Conservation (phyloP, 2,113 vertebrate species). For the Corythoichthys intestinalis region DNA sequence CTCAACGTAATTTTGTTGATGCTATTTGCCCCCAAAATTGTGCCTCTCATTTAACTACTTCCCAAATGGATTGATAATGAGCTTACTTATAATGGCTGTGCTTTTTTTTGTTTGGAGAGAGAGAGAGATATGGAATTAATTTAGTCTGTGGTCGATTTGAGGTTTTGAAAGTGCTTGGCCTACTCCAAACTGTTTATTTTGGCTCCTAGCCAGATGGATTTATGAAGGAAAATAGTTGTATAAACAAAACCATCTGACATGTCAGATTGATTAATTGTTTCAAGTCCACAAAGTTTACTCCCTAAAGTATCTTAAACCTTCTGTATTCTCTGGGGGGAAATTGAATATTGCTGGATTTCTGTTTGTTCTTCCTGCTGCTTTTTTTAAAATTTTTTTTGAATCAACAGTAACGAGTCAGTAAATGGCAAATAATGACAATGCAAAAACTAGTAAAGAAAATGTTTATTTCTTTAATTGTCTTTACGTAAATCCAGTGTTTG, state of each 20-base stretch:
- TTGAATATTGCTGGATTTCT: background rate
- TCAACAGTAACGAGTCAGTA: background rate
- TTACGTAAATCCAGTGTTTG: no score
- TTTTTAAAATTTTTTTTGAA: background rate
- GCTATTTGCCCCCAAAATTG: background rate
- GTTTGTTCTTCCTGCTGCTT: background rate
- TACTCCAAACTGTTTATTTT: slow-evolving; percentile 3
- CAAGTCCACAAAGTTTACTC: background rate
- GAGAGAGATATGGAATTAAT: slow-evolving; percentile 3
- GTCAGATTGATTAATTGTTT: slow-evolving; percentile 5
- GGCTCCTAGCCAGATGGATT: slow-evolving; percentile 1
- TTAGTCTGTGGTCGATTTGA: background rate
- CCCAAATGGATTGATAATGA: background rate
- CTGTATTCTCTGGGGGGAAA: background rate
- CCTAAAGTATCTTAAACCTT: background rate
- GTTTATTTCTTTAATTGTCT: no score
- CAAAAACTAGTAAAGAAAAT: background rate
- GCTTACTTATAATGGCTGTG: background rate
- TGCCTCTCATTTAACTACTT: background rate
- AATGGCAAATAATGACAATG: background rate
- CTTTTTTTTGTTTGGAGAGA: background rate
- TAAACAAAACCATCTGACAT: slow-evolving; percentile 4
- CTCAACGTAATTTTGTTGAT: background rate
- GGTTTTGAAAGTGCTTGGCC: slow-evolving; percentile 5
- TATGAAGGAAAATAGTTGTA: background rate